phyloP scores from a whole-genome alignment of 2,113 vertebrate species.

The Bostrychus sinensis region DNA sequence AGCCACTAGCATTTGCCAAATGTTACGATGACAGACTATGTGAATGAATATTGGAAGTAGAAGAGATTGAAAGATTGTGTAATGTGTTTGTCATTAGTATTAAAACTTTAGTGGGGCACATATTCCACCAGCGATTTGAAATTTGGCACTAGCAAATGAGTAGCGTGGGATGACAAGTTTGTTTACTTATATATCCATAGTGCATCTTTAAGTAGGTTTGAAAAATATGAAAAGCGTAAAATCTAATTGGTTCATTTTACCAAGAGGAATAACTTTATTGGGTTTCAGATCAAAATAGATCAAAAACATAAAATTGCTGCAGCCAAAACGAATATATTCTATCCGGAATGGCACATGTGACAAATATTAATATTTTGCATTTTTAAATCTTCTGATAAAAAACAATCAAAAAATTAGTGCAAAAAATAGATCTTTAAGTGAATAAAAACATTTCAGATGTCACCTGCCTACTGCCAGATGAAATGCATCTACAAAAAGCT shows the following conservation, averaged over 20 bases:
- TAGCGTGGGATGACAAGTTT: neutral
- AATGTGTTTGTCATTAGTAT: neutral
- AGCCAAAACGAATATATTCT: conserved; percentile 1
- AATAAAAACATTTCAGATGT: neutral
- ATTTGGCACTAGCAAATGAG: neutral
- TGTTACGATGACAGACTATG: neutral
- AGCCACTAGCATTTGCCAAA: neutral
- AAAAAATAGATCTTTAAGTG: neutral
- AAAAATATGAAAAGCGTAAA: neutral
- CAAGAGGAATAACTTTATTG: neutral
- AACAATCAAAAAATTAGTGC: neutral
- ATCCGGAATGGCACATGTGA: neutral
- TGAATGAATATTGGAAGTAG: neutral
- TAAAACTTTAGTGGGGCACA: too few relatives aligned
- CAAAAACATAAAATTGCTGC: neutral
- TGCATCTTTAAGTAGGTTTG: neutral
- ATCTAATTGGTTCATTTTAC: neutral
- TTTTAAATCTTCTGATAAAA: neutral
- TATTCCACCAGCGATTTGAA: neutral
- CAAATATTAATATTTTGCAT: neutral
- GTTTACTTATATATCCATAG: neutral
- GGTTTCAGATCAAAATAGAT: neutral
- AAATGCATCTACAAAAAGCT: neutral
- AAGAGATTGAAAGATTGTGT: too few relatives aligned
- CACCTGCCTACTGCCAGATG: neutral